Percentiles rank a stretch among this genome's conserved stretches.
phyloP scores from a whole-genome alignment of 1,140 invertebrate species.

The Drosophila ogumai region DNA sequence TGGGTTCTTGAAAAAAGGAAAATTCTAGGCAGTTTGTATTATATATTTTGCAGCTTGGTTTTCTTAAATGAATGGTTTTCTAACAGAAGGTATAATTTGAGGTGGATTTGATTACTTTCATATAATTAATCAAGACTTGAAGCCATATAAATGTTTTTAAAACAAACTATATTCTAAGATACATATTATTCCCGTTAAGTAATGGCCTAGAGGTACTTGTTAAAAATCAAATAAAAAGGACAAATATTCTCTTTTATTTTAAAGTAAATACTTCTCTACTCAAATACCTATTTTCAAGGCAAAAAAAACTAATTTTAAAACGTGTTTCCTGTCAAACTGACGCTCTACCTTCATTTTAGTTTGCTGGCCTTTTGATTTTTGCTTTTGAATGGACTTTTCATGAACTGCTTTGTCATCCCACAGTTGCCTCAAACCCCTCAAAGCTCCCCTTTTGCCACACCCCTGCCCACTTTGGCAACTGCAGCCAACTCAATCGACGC shows the following conservation, averaged over 20 bases:
- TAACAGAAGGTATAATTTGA: too few relatives aligned
- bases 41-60: background rate
- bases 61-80: background rate
- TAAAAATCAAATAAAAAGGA: too few relatives aligned
- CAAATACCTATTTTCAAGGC: background rate
- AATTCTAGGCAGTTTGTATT: slow-evolving; percentile 4
- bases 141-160: too few relatives aligned
- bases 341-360: slow-evolving; percentile 24
- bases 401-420: slow-evolving; percentile 36
- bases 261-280: background rate
- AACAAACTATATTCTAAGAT: too few relatives aligned
- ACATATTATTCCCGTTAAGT: too few relatives aligned
- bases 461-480: slow-evolving; percentile 52
- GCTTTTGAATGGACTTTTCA: slow-evolving; percentile 52
- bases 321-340: slow-evolving; percentile 8
- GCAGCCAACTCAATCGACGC: slow-evolving; percentile 40
- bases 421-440: background rate
- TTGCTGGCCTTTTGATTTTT: slow-evolving; percentile 45
- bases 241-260: background rate
- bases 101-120: too few relatives aligned
- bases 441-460: background rate
- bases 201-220: too few relatives aligned
- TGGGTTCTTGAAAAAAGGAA: background rate
- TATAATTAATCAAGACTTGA: too few relatives aligned
- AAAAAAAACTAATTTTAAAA: slow-evolving; percentile 16